Conservation (phyloP, 2,113 vertebrate species). For the Oryzias javanicus region DNA sequence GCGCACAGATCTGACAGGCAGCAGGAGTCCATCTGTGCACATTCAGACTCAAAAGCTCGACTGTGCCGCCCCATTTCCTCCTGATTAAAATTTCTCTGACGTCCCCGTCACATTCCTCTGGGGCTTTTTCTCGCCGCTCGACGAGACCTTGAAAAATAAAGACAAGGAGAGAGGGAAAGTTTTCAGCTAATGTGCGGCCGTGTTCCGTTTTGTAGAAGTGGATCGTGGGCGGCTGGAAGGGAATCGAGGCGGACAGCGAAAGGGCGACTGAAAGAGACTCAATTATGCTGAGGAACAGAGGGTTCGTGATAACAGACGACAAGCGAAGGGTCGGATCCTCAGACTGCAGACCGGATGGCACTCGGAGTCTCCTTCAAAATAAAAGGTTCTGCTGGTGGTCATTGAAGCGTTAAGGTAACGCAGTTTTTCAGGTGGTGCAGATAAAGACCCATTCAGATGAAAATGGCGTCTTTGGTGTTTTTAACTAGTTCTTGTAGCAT, state of each 20-base stretch:
- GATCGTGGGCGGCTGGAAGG: conserved; percentile 28
- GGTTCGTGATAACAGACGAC: conserved; percentile 5
- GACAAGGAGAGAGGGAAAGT: conserved; percentile 52
- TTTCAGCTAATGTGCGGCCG: conserved; percentile 39
- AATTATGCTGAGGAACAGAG: conserved; percentile 43
- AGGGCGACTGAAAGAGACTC: conserved; percentile 12
- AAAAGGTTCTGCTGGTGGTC: too few relatives aligned
- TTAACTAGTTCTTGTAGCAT: too few relatives aligned
- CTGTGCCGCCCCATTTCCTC: conserved; percentile 63
- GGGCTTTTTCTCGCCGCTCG: conserved; percentile 52
- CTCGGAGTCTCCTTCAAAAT: too few relatives aligned
- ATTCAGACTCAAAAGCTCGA: conserved; percentile 43
- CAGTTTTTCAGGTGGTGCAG: too few relatives aligned
- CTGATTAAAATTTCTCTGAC: conserved; percentile 64
- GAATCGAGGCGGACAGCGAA: conserved; percentile 43
- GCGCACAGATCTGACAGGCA: conserved; percentile 47
- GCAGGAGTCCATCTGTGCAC: conserved; percentile 52
- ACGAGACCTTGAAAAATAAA: conserved; percentile 68
- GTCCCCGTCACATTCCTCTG: conserved; percentile 53
- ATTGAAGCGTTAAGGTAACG: too few relatives aligned
- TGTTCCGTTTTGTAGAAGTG: conserved; percentile 40
- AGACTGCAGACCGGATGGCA: not conserved
- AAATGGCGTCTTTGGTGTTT: too few relatives aligned
- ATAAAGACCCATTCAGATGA: too few relatives aligned
- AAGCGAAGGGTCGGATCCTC: not conserved